Evolutionary conservation across 2,113 vertebrate species (phyloP).

Genomic region (Mellivora capensis): DNA sequence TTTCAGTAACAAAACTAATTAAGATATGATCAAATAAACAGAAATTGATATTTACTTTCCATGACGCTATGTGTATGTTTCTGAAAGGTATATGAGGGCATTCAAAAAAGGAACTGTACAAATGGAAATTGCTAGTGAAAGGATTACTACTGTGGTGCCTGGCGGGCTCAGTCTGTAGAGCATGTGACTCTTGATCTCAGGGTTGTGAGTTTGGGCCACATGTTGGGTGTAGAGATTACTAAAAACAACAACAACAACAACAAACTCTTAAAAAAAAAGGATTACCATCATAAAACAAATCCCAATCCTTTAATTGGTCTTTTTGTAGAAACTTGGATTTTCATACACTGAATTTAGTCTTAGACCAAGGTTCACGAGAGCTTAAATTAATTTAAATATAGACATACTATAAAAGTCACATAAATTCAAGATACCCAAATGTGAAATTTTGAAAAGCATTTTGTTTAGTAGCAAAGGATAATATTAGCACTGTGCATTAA

Average conservation of each 20-base stretch:
- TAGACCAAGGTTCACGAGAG: slow-evolving; percentile 30
- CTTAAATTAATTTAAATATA: slow-evolving; percentile 49
- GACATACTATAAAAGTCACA: neutral
- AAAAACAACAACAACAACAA: neutral
- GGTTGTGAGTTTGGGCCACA: neutral
- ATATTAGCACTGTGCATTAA: slow-evolving; percentile 50
- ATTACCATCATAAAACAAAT: neutral
- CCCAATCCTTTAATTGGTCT: neutral
- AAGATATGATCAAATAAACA: neutral
- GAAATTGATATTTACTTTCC: neutral
- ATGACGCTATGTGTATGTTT: neutral
- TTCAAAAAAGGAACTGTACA: neutral
- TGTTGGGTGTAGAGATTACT: neutral
- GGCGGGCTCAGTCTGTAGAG: neutral
- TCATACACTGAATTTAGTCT: slow-evolving; percentile 26
- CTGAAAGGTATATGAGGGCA: neutral
- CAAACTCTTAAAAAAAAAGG: neutral
- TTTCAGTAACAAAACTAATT: slow-evolving; percentile 34
- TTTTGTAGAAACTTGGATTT: slow-evolving; percentile 46
- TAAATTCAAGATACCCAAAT: slow-evolving; percentile 36
- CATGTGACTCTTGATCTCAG: neutral
- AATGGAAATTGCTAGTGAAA: neutral
- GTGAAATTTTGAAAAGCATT: slow-evolving; percentile 32
- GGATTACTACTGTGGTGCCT: neutral
- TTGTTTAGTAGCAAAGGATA: slow-evolving; percentile 41